A percentile compares a stretch with the other conserved stretches of the same genome.
phyloP scores from a whole-genome alignment of 1,140 invertebrate genomes.

The Lordiphosa mommai region DNA sequence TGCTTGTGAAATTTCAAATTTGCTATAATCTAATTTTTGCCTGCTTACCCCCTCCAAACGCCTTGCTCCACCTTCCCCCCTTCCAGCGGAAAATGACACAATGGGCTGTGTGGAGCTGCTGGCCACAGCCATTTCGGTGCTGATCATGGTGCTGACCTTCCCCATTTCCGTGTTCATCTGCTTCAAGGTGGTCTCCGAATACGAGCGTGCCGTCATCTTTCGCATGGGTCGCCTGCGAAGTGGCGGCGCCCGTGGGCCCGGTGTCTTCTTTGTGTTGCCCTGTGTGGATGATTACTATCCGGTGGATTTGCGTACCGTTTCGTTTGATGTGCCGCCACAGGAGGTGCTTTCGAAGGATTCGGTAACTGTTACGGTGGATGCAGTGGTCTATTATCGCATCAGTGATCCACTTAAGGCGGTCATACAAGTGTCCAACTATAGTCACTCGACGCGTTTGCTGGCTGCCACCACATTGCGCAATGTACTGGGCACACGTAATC shows the following conservation, averaged over 20 bases:
- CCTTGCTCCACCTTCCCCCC: not conserved
- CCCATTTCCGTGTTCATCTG: conserved; percentile 92
- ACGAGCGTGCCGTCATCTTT: conserved; percentile 94
- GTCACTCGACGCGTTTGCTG: conserved; percentile 90
- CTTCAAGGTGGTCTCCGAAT: conserved; percentile 89
- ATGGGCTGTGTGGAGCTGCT: conserved; percentile 88
- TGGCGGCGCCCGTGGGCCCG: conserved; percentile 83
- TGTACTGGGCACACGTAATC: conserved; percentile 94
- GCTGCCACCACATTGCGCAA: conserved; percentile 94
- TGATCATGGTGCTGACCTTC: conserved; percentile 89
- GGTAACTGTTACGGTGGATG: conserved; percentile 95
- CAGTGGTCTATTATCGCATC: conserved; percentile 93
- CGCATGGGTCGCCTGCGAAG: conserved; percentile 88
- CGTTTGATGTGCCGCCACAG: conserved; percentile 83
- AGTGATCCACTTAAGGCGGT: conserved; percentile 90
- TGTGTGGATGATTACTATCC: conserved; percentile 95
- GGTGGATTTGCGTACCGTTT: conserved; percentile 89
- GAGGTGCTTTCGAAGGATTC: conserved; percentile 94
- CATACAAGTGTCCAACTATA: conserved; percentile 89
- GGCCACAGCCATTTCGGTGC: conserved; percentile 88
- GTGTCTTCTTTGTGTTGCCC: conserved; percentile 93
- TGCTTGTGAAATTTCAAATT: conserved; percentile 31
- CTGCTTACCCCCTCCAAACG: not conserved
- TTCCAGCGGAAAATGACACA: conserved; percentile 81
- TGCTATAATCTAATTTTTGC: not conserved